Evolutionary conservation across 2,797 vertebrate genomes (phyloP), one percentile per base, ranked within the genome.

Genomic region (Tangara arthus): DNA sequence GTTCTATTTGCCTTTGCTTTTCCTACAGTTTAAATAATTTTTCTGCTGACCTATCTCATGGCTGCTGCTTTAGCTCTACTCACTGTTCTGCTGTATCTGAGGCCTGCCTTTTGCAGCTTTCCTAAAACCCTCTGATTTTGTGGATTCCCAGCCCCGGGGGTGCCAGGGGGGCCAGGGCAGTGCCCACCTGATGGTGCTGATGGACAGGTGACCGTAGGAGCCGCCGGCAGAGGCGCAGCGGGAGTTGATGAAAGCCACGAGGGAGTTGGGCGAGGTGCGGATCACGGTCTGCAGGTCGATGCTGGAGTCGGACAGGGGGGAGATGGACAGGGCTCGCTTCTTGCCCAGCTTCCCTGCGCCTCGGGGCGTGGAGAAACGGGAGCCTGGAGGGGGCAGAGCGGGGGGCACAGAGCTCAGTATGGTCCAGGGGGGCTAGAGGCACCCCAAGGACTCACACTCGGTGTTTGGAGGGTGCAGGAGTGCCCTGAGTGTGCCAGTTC

Each of bases 231-330:
- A 98, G 84, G 99, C 97, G 11, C 99, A 99, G 94, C 99, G 99
- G 12, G 99, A 98, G 97, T 99, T 99, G 96, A 99, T 99, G 89
- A 99, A 99, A 17, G 99, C 99, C 75, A 99, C 99, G 2, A 99
- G 97, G n/a, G 99, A 99, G 98, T 99, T 99, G 82, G 99, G 99
- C 0, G 99, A 99, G 27, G 99, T 99, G 50, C 99, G 98, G 96
- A 99, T 99, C 63, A 99, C 99, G 0, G 99, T 99, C 97, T 99
- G 99, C 84, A 99, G 98, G 96, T 99, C 99, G 22, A 99, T 97
- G 73, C 99, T 99, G 93, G 99, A 98, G 28, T 99, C 99, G 1
- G 99, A 99, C 87, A 99, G 97, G 1, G 99, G 99, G 2, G 99
- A 99, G 97, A 99, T 99, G 97, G 99, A 99, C 92, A 99, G 97